Conservation (phyloP, 2,113 vertebrate genomes). For the Blennius ocellaris region DNA sequence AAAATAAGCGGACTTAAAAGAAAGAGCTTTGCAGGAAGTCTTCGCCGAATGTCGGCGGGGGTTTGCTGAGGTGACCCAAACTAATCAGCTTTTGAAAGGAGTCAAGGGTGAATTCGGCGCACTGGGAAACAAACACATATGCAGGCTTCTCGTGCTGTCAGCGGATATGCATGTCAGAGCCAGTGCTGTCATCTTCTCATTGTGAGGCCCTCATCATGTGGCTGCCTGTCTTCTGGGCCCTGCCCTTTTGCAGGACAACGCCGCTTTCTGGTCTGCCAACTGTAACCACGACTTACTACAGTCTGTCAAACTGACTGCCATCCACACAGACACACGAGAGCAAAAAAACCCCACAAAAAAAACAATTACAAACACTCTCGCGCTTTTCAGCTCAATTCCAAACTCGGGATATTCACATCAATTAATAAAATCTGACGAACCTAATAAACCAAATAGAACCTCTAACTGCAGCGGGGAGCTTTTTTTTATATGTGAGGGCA, state of each 20-base stretch:
- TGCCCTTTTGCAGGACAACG: slow-evolving; percentile 38
- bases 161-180: slow-evolving; percentile 62
- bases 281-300: slow-evolving; percentile 57
- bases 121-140: slow-evolving; percentile 65
- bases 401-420: slow-evolving; percentile 21
- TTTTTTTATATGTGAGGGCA: slow-evolving; percentile 62
- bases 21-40: slow-evolving; percentile 74
- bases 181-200: slow-evolving; percentile 48
- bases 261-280: slow-evolving; percentile 42
- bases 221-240: slow-evolving; percentile 28
- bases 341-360: too few relatives aligned
- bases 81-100: slow-evolving; percentile 80
- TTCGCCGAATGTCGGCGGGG: slow-evolving; percentile 56
- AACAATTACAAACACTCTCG: slow-evolving; percentile 4
- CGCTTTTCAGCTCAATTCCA: slow-evolving; percentile 16
- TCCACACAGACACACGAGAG: neutral
- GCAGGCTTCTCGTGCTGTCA: slow-evolving; percentile 53
- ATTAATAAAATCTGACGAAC: slow-evolving; percentile 45
- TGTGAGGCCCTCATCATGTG: slow-evolving; percentile 35
- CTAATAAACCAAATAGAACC: slow-evolving; percentile 33
- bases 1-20: slow-evolving; percentile 77
- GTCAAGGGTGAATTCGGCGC: slow-evolving; percentile 72
- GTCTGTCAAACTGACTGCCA: slow-evolving; percentile 30
- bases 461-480: slow-evolving; percentile 48
- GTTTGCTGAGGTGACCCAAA: slow-evolving; percentile 79